Conservation (phyloP, 2,888 invertebrate genomes). For the Macrophya annulata region DNA sequence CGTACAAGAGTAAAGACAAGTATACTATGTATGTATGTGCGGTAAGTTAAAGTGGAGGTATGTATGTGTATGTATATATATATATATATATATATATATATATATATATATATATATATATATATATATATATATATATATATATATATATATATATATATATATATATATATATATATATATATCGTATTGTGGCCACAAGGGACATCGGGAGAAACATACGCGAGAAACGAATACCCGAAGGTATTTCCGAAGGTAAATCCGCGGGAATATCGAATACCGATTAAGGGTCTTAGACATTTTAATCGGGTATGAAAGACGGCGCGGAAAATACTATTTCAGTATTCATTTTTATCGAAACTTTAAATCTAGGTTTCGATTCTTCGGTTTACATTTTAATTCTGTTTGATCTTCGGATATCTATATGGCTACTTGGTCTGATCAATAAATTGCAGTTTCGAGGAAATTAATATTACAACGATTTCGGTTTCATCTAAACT, state of each 20-base stretch:
- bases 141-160: no score
- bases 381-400: not conserved
- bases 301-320: constrained; percentile 17
- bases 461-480: not conserved
- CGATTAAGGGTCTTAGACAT: constrained; percentile 33
- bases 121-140: no score
- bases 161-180: no score
- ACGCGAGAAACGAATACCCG: constrained; percentile 22
- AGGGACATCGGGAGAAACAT: constrained; percentile 28
- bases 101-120: no score
- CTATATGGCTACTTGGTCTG: not conserved
- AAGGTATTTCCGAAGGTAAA: constrained; percentile 8
- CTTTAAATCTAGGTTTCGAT: not conserved
- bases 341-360: not conserved
- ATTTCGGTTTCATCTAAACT: not conserved
- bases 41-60: no score
- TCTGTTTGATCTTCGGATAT: not conserved
- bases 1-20: not conserved
- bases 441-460: not conserved
- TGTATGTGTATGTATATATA: not conserved
- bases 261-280: constrained; percentile 10
- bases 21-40: not conserved
- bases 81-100: no score
- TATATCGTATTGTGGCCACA: constrained; percentile 12
- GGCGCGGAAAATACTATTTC: not conserved